phyloP scores from a whole-genome alignment of 2,113 vertebrate genomes.

The Thoracochromis brauschi region DNA sequence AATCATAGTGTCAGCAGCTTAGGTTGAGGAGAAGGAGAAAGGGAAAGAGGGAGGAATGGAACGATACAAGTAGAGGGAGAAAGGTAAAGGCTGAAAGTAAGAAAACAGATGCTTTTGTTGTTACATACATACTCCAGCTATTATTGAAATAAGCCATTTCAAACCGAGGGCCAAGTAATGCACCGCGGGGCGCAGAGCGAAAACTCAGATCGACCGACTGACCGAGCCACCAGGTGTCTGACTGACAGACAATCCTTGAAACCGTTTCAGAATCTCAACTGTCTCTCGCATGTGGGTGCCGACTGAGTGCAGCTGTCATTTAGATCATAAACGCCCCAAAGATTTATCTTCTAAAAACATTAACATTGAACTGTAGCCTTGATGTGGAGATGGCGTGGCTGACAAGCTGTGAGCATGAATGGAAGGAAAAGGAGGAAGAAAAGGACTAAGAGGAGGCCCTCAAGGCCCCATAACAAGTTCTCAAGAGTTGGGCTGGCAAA shows the following conservation, averaged over 20 bases:
- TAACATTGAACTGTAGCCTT: slow-evolving; percentile 30
- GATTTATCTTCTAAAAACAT: slow-evolving; percentile 38
- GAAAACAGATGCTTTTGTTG: slow-evolving; percentile 10
- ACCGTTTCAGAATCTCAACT: neutral
- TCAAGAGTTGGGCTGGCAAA: slow-evolving; percentile 2
- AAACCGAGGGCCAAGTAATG: slow-evolving; percentile 8
- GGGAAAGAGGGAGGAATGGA: neutral
- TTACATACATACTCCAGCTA: neutral
- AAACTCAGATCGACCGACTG: neutral
- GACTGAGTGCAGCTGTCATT: slow-evolving; percentile 53
- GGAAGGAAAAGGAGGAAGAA: neutral
- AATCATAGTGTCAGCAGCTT: slow-evolving; percentile 46
- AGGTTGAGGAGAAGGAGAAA: neutral
- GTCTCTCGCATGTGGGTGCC: slow-evolving; percentile 11
- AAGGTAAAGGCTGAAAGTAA: neutral
- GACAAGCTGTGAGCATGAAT: neutral
- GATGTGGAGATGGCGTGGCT: slow-evolving; percentile 14
- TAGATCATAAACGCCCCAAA: slow-evolving; percentile 29
- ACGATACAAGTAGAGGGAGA: neutral
- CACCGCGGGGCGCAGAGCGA: slow-evolving; percentile 6
- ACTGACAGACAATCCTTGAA: slow-evolving; percentile 5
- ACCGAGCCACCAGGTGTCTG: neutral
- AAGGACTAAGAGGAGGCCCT: neutral
- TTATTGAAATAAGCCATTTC: slow-evolving; percentile 9
- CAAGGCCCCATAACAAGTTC: slow-evolving; percentile 33